Base-by-base conservation (phyloP, 2,888 invertebrate species). In the Sinhomidia bicolor region DNA sequence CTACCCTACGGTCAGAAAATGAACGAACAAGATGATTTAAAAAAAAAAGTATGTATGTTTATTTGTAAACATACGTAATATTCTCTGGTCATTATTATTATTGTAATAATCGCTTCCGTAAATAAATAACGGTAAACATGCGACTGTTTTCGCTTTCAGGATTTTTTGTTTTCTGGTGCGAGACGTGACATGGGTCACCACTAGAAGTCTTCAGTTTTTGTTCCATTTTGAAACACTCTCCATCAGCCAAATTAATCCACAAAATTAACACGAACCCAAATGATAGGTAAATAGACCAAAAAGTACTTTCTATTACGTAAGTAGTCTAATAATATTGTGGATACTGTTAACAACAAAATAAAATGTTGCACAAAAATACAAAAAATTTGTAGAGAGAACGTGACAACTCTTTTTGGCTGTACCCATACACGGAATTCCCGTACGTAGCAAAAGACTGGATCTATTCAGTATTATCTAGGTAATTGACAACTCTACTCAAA, bases 41-140 rank as follows among this genome's bases (percentile, higher is more conserved):
- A n/a, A n/a, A n/a, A n/a, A n/a, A n/a, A 36, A 7, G 36, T 44
- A 71, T 20, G 68, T 41, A 71, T 76, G 76, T 76, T 76, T 76
- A 26, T 26, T 29, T 54, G 51, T 76, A 54, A 51, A 29, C n/a
- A 9, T 23, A 5, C 74, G 23, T 76, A 7, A 3, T 76, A 76
- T 51, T 76, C 54, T 51, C 9, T 76, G 51, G 32, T 29, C 51
- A 51, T 51, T 51, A 10, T 47, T 44, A 7, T 76, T 51, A 76
- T 51, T n/a, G 29, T 47, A 41, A 7, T 76, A 76, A 76, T 51
- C 26, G 29, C 76, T 76, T 76, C 44, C 41, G 44, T 71, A 36
- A 71, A 71, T 68, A 65, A 54, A 57, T 23, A 71, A 47, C 4
- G 20, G 36, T 68, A 68, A 23, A 36, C 9, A 68, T n/a, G 62